Evolutionary conservation across 2,113 vertebrate species (phyloP), one percentile per base, ranked within the genome.

Genomic region (Lathamus discolor): DNA sequence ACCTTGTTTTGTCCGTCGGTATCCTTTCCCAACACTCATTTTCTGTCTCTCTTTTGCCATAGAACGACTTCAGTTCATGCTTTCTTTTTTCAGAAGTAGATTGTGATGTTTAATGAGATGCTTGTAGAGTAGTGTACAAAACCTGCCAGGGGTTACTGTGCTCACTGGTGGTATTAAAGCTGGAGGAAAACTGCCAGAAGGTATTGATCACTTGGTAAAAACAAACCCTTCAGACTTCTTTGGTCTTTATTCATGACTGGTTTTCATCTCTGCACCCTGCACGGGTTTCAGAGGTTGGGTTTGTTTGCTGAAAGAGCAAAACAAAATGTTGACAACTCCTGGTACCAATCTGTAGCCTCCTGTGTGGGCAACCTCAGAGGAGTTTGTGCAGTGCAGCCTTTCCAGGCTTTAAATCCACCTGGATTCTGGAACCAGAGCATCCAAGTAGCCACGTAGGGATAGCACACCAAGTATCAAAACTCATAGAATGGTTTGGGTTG

Each of bases 231-330:
- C 92, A 69, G 66, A 92, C 10, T 93, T 93, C n/a, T 73, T 74
- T 29, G 73, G 74, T 66, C 79, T 84, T 62, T 89, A 54, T 89
- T 91, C 41, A 17, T 92, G 64, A 51, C 6, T 46, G 52, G 41
- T 79, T 94, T 96, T 95, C 87, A 87, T 91, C 77, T 90, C 27
- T 2, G 77, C 74, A 85, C 91, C 77, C 81, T 93, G 74, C 67
- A 92, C 81, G 57, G 76, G 69, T 93, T 95, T 92, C 90, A 84
- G 92, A 79, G 95, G 90, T 78, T 86, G 95, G 95, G 84, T 97
- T 97, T 96, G 80, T 96, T 96, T 96, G 88, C 92, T 7, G 23
- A 28, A 77, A 94, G 77, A 94, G 96, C 83, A 91, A 94, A 96
- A 94, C 86, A 88, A 83, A 92, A 83, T 89, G 66, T 81, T 96